Conservation (phyloP, 2,113 vertebrate species). For the Rhinoderma darwinii region DNA sequence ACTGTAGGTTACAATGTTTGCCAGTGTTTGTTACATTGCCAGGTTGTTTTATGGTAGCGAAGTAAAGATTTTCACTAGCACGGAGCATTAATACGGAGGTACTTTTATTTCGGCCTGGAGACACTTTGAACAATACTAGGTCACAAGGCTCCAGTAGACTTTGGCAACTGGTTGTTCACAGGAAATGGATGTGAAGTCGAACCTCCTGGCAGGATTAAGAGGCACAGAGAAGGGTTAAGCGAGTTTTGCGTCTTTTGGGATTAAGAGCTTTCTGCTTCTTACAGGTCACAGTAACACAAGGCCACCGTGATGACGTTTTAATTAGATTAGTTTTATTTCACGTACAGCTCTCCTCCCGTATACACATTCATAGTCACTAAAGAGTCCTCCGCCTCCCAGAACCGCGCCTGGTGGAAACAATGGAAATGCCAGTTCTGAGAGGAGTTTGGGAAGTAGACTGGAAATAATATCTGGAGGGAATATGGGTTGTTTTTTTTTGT, state of each 20-base stretch:
- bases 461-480: background rate
- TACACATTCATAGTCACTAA: background rate
- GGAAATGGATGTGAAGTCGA: conserved; percentile 46
- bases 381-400: background rate
- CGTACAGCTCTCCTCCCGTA: background rate
- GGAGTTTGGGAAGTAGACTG: conserved; percentile 6
- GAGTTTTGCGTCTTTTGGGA: conserved; percentile 16
- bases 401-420: background rate
- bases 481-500: background rate
- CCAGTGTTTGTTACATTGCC: no score
- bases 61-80: background rate
- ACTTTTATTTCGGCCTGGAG: background rate
- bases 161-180: conserved; percentile 30
- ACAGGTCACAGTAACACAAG: background rate
- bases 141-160: conserved; percentile 25
- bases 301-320: background rate
- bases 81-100: background rate
- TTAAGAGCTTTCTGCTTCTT: conserved; percentile 36
- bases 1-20: no score
- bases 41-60: background rate
- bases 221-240: conserved; percentile 43
- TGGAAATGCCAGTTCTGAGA: background rate
- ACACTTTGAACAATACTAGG: background rate
- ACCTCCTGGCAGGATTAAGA: conserved; percentile 23
- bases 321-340: conserved; percentile 6